These are phyloP conservation scores for Drosophila kanekoi DNA, from an alignment of 2,888 invertebrate genomes.

Conservation along the genomic window DNA sequence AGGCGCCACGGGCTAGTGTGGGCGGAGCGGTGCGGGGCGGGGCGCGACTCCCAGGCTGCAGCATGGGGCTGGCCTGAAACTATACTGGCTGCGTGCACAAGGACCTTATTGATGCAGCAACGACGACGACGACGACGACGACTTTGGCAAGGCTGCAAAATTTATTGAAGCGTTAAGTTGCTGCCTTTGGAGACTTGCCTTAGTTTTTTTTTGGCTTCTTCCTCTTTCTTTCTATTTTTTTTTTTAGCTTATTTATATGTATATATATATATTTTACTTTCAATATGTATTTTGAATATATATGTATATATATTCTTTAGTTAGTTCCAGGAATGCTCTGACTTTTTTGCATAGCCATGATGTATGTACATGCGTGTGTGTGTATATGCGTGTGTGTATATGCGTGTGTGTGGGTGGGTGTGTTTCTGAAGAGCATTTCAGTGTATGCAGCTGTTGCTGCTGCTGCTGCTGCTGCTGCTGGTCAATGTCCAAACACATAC, in stretches of 20 bases:
- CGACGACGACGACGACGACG: slow-evolving; percentile 21
- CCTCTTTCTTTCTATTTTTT: not conserved
- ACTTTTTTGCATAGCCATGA: slow-evolving; percentile 31
- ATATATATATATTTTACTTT: not conserved
- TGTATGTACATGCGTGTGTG: not conserved
- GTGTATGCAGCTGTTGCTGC: slow-evolving; percentile 45
- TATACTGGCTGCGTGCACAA: slow-evolving; percentile 71
- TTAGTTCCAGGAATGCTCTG: slow-evolving; percentile 37
- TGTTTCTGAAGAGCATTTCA: slow-evolving; percentile 54
- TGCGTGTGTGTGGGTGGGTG: slow-evolving; percentile 5
- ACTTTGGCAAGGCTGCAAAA: slow-evolving; percentile 65
- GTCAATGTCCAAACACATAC: slow-evolving; percentile 53
- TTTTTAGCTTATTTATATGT: not conserved
- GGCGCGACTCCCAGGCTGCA: not conserved
- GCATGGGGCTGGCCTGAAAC: slow-evolving; percentile 1
- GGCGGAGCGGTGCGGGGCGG: slow-evolving; percentile 4
- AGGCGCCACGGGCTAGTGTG: slow-evolving; percentile 25
- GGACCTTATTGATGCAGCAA: slow-evolving; percentile 82
- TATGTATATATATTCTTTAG: not conserved
- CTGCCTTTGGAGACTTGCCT: slow-evolving; percentile 70
- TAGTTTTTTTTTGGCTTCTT: slow-evolving; percentile 25
- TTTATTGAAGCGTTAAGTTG: slow-evolving; percentile 83
- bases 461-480: slow-evolving; percentile 35
- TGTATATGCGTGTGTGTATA: not conserved
- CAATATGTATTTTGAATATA: not conserved